Conservation (phyloP, 2,797 vertebrate species). For the Rhincodon typus region DNA sequence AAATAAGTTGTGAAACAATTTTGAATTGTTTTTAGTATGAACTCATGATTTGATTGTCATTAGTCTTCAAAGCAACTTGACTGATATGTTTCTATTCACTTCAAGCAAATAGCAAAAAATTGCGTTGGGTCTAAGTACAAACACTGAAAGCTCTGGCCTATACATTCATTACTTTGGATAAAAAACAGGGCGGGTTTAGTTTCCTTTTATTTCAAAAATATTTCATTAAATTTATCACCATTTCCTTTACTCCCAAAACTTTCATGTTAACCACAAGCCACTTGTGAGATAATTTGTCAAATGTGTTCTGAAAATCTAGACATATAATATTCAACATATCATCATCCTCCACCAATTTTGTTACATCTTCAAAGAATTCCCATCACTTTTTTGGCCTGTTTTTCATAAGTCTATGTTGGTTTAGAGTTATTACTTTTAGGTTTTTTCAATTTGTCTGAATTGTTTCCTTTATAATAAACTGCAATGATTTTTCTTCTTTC, state of each 20-base stretch:
- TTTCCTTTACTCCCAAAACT: not conserved
- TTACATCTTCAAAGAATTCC: slow-evolving; percentile 11
- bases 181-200: not conserved
- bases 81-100: not conserved
- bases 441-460: slow-evolving; percentile 14
- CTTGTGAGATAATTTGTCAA: slow-evolving; percentile 15
- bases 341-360: not conserved
- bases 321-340: not conserved
- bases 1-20: not conserved
- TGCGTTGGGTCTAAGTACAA: not conserved
- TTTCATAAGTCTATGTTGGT: slow-evolving; percentile 16
- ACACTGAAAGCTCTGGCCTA: not conserved
- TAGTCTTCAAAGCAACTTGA: not conserved
- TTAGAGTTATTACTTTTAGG: slow-evolving; percentile 8
- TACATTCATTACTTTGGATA: not conserved
- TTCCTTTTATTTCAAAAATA: not conserved
- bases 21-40: not conserved
- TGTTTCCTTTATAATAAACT: slow-evolving; percentile 29
- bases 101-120: not conserved
- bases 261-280: not conserved
- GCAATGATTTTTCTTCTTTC: not conserved
- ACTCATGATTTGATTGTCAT: too few species aligned
- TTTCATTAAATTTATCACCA: not conserved
- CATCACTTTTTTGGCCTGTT: not conserved
- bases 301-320: not conserved